These are phyloP conservation scores for Sycophila texana DNA, from an alignment of 2,888 invertebrate species.

Conservation along the genomic window DNA sequence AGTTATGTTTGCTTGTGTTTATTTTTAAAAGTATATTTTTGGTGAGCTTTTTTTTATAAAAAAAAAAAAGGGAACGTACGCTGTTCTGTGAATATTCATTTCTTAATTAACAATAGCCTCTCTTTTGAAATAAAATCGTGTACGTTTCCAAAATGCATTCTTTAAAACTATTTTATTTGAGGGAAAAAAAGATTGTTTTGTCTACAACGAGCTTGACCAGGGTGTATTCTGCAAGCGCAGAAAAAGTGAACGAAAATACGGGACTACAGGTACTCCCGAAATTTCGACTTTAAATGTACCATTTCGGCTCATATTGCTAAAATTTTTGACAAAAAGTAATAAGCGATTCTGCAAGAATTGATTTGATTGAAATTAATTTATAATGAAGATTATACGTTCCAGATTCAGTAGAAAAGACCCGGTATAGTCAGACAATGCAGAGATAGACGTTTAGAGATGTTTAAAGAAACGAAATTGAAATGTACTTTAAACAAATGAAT, in stretches of 20 bases:
- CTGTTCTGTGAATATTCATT: no score
- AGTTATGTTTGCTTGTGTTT: no score
- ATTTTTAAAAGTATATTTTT: no score
- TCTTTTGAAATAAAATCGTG: no score
- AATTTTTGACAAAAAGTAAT: slow-evolving; percentile 38
- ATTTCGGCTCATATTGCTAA: slow-evolving; percentile 28
- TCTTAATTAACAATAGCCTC: no score
- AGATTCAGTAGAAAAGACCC: background rate
- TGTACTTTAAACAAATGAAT: no score
- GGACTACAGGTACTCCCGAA: background rate
- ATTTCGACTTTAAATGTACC: slow-evolving; percentile 38
- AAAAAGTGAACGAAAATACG: slow-evolving; percentile 27
- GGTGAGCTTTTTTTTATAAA: no score
- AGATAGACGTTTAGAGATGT: background rate
- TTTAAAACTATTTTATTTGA: background rate
- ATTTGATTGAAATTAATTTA: no score
- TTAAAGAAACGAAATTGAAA: background rate
- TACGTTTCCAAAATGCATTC: no score
- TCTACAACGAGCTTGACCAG: slow-evolving; percentile 15
- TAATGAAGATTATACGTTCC: no score
- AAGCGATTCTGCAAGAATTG: no score
- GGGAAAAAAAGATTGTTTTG: background rate
- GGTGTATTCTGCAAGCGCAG: background rate
- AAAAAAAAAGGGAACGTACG: no score
- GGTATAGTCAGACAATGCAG: background rate